Base-by-base conservation (phyloP, 2,797 vertebrate genomes). In the Carduelis carduelis region DNA sequence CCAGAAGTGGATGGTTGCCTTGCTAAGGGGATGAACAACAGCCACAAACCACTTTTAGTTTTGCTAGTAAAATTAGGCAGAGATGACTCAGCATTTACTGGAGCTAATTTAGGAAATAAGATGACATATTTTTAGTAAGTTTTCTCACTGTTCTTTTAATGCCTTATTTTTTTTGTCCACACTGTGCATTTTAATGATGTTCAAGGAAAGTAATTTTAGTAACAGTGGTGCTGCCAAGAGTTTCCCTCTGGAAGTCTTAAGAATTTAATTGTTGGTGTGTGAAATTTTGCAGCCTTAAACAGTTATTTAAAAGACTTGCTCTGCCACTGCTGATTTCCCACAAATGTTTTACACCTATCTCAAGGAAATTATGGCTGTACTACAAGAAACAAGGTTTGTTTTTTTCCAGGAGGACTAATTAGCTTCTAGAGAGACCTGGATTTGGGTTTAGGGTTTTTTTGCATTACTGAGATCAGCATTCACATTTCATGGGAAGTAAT, bases 61-160 rank as follows among this genome's bases (percentile, higher is more conserved):
- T 81, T 78, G 44, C 43, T 86, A 34, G 34, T 61, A 72, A 86
- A 87, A 94, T 66, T 26, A 83, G 46, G 55, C 27, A 59, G 61
- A 47, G 41, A n/a, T 93, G 91, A 92, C 28, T 94, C 69, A 65
- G 86, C 82, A 47, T 78, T 78, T 68, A 59, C 46, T 66, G 52
- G 71, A 90, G n/a, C 55, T 86, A 59, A 89, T 89, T 91, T 78
- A 53, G 32, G 69, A n/a, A 83, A 23, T 71, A 71, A 68, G 37
- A 44, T 37, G 53, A 34, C 10, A 2, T 71, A 76, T 61, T 87
- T 49, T 63, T 85, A 93, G 87, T 61, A 83, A 41, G 20, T 53
- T 77, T 94, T 87, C 37, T 89, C 26, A 14, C 91, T 78, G 47
- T 88, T 87, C 57, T 89, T 92, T 78, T 94, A 75, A 77, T 30